Conservation (phyloP, 2,888 invertebrate genomes). For the Dromius quadrimaculatus region DNA sequence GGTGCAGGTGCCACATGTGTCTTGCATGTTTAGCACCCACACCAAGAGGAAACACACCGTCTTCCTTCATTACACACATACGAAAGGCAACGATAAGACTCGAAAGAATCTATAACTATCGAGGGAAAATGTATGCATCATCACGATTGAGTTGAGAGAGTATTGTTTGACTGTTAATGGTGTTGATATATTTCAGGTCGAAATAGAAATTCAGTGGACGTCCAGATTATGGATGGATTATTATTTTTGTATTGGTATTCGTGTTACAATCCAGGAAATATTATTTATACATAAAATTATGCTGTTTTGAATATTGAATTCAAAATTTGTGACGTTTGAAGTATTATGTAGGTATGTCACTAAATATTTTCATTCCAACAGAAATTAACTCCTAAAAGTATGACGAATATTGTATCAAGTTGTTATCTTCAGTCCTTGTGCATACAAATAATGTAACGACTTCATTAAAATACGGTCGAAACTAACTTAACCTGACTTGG, state of each 20-base stretch:
- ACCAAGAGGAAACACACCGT: not conserved
- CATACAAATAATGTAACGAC: too few species aligned
- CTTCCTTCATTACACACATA: not conserved
- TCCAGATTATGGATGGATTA: constrained; percentile 27
- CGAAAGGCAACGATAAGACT: not conserved
- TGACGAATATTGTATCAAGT: too few species aligned
- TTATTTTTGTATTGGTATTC: constrained; percentile 33
- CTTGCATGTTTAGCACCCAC: constrained; percentile 25
- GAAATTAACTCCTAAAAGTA: too few species aligned
- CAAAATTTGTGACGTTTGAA: constrained; percentile 20
- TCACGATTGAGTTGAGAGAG: constrained; percentile 10
- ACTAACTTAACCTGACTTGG: too few species aligned
- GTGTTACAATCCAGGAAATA: constrained; percentile 35
- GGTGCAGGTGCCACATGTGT: constrained; percentile 54
- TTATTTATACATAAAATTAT: constrained; percentile 25
- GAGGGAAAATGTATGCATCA: not conserved
- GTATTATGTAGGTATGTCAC: too few species aligned
- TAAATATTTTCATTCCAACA: too few species aligned
- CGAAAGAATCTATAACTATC: not conserved
- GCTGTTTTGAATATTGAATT: constrained; percentile 3
- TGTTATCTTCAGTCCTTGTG: too few species aligned
- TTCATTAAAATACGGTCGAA: too few species aligned
- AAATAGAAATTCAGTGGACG: constrained; percentile 21
- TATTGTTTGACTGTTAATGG: constrained; percentile 28
- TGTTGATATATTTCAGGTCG: constrained; percentile 34